These are phyloP conservation scores for Eufriesea mexicana DNA, from an alignment of 1,140 invertebrate genomes.

Conservation along the genomic window DNA sequence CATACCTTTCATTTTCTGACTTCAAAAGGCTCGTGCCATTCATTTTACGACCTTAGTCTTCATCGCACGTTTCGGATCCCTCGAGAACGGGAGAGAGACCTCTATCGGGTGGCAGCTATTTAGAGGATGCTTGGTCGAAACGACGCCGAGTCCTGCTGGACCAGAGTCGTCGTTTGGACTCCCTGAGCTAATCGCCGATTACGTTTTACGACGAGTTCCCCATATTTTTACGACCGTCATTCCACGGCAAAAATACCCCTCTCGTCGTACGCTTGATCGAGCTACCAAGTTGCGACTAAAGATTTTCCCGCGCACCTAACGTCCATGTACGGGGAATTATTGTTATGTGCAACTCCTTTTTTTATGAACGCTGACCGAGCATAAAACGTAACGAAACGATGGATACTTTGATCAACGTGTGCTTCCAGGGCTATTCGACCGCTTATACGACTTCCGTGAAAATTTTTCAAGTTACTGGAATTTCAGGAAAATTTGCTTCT, in stretches of 20 bases:
- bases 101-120: conserved; percentile 10
- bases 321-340: not conserved
- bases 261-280: not conserved
- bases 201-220: conserved; percentile 67
- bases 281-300: conserved; percentile 31
- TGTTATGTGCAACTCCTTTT: conserved; percentile 14
- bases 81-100: conserved; percentile 28
- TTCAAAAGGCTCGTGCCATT: conserved; percentile 32
- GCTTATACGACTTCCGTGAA: not conserved
- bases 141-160: conserved; percentile 7
- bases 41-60: conserved; percentile 60
- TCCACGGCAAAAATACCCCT: conserved; percentile 51
- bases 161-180: conserved; percentile 32
- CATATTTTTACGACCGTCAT: conserved; percentile 69
- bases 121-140: not conserved
- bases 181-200: conserved; percentile 69
- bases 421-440: not conserved
- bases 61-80: conserved; percentile 33
- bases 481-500: not conserved
- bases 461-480: not conserved
- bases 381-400: not conserved
- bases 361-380: not conserved
- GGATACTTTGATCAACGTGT: not conserved
- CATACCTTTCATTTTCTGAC: conserved; percentile 17
- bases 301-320: conserved; percentile 35